phyloP scores from a whole-genome alignment of 2,888 invertebrate genomes.

The Balanococcus diminutus region DNA sequence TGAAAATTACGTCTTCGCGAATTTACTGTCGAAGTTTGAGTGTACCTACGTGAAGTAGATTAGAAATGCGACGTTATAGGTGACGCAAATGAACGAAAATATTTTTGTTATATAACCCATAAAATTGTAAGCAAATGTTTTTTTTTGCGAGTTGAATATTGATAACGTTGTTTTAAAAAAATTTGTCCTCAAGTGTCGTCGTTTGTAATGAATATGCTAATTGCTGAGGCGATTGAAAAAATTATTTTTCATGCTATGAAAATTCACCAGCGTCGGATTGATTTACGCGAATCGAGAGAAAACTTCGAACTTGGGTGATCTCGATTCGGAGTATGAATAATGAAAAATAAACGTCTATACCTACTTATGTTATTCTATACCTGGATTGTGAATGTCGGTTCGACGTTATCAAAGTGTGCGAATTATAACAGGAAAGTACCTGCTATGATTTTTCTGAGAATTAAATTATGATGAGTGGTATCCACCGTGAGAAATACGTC shows the following conservation, averaged over 20 bases:
- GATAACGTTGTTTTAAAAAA: not conserved
- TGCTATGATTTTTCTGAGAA: not conserved
- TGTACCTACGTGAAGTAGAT: not conserved
- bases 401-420: not conserved
- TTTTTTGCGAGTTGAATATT: not conserved
- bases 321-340: too few species aligned
- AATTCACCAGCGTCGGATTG: not conserved
- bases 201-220: not conserved
- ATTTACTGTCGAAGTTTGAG: not conserved
- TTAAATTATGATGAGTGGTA: not conserved
- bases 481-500: not conserved
- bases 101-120: slow-evolving; percentile 4
- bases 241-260: not conserved
- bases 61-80: not conserved
- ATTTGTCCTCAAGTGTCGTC: slow-evolving; percentile 15
- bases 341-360: too few species aligned
- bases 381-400: not conserved
- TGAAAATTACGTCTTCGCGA: not conserved
- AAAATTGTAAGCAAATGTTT: not conserved
- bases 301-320: too few species aligned
- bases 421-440: not conserved
- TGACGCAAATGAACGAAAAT: slow-evolving; percentile 17
- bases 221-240: not conserved
- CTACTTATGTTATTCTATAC: not conserved
- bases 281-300: not conserved